Conservation (phyloP, 1,140 invertebrate species). For the Neotoxoptera formosana region DNA sequence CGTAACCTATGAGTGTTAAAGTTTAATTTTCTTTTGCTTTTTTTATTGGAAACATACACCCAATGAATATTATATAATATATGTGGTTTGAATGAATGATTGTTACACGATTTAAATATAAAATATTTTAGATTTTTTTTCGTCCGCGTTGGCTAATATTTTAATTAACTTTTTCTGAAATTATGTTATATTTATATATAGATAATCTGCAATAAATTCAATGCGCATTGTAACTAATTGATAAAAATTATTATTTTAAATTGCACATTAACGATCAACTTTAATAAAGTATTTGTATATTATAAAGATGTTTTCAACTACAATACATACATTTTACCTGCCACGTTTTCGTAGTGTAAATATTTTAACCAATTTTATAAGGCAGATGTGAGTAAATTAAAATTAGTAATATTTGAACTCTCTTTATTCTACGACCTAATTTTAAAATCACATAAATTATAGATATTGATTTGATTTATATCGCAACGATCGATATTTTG, state of each 20-base stretch:
- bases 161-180: neutral
- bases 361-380: too few relatives aligned
- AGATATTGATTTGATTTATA: too few relatives aligned
- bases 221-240: neutral
- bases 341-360: neutral
- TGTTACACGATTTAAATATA: neutral
- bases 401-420: neutral
- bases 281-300: neutral
- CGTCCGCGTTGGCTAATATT: too few relatives aligned
- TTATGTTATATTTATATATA: neutral
- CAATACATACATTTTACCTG: neutral
- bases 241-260: neutral
- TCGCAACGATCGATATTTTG: too few relatives aligned
- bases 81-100: neutral
- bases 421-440: too few relatives aligned
- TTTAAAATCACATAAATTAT: too few relatives aligned
- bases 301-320: neutral
- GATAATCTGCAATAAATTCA: neutral
- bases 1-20: neutral
- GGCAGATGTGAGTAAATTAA: neutral
- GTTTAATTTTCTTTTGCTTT: neutral
- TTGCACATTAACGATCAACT: neutral
- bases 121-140: neutral
- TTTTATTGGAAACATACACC: neutral
- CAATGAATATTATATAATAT: neutral